Conservation (phyloP, 2,797 vertebrate species). For the Babyrousa celebensis region DNA sequence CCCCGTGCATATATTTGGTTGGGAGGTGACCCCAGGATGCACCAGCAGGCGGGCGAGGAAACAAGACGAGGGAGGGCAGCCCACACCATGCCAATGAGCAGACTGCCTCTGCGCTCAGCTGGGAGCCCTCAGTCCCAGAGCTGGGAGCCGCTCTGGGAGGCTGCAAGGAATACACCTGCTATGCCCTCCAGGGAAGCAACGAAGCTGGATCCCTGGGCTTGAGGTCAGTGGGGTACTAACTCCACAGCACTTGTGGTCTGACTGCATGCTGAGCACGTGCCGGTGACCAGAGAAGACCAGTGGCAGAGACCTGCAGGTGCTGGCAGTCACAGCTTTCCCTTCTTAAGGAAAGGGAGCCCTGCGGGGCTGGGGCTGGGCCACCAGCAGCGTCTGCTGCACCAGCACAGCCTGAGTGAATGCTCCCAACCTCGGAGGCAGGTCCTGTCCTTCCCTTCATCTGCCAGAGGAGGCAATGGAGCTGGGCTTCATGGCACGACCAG, state of each 20-base stretch:
- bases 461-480: background rate
- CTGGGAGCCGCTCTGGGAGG: background rate
- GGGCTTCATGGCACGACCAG: background rate
- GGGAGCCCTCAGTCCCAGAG: accelerated
- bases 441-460: no score
- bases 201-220: background rate
- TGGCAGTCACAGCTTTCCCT: background rate
- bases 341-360: accelerated
- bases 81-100: background rate
- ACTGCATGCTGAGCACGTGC: accelerated
- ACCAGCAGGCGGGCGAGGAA: background rate
- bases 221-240: background rate
- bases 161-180: accelerated
- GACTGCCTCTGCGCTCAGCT: background rate
- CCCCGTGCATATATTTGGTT: no score
- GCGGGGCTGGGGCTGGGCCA: background rate
- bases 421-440: background rate
- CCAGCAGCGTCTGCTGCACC: accelerated
- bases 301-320: background rate
- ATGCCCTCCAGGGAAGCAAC: background rate
- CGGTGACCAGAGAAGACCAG: background rate
- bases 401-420: background rate
- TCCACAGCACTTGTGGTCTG: background rate
- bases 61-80: background rate
- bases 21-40: background rate